Evolutionary conservation across 2,888 invertebrate species (phyloP).

Genomic region (Amorpha juglandis): DNA sequence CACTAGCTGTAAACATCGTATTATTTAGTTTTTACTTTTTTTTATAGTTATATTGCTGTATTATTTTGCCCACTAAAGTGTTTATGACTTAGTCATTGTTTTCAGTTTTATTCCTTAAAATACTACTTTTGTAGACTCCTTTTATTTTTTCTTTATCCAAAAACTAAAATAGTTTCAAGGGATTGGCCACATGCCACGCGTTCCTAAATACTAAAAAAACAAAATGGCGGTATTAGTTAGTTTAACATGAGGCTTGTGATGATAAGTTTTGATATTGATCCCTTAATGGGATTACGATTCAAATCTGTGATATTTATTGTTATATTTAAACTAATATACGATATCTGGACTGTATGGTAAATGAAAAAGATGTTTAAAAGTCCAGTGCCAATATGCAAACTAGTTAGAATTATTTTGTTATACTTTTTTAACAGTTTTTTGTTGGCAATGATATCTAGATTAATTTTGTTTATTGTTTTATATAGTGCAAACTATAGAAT

Average conservation of each 20-base stretch:
- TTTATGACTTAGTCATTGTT: constrained; percentile 7
- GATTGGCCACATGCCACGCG: constrained; percentile 14
- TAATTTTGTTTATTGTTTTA: background rate
- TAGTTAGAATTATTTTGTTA: too few relatives aligned
- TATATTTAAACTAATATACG: background rate
- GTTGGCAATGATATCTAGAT: too few relatives aligned
- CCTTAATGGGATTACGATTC: background rate
- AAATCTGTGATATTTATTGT: constrained; percentile 17
- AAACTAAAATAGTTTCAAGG: background rate
- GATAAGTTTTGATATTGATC: constrained; percentile 13
- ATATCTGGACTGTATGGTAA: background rate
- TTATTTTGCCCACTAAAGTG: constrained; percentile 23
- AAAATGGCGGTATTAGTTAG: background rate
- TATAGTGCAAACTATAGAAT: background rate
- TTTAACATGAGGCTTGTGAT: background rate
- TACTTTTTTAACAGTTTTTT: too few relatives aligned
- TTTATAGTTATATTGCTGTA: constrained; percentile 16
- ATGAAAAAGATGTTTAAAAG: background rate
- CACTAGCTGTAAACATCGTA: constrained; percentile 2
- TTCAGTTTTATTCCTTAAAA: background rate
- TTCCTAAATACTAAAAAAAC: constrained; percentile 7
- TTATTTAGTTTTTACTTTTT: constrained; percentile 7
- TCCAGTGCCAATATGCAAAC: background rate
- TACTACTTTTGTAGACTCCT: background rate
- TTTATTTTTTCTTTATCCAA: background rate